A percentile compares a stretch with the other conserved stretches of the same genome.
These are phyloP conservation scores for Sussaba pulchella DNA, from an alignment of 2,888 invertebrate species.

Conservation along the genomic window DNA sequence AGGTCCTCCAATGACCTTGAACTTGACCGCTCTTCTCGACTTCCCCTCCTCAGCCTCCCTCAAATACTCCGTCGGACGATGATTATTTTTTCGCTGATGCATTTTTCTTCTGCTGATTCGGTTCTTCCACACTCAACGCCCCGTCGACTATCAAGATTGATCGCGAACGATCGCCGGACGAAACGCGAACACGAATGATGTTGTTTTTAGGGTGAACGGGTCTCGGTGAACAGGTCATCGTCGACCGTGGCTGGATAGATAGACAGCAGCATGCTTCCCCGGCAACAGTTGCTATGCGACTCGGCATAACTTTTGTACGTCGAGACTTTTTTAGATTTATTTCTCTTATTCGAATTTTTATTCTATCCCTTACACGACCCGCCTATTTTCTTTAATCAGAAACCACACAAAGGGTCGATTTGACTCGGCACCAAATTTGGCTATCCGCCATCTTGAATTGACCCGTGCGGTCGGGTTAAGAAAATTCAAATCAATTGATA, in stretches of 20 bases:
- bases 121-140: constrained; percentile 38
- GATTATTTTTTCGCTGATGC: constrained; percentile 15
- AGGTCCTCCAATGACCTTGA: constrained; percentile 56
- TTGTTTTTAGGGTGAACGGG: constrained; percentile 36
- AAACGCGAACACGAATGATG: constrained; percentile 11
- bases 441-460: too few relatives aligned
- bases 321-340: not conserved
- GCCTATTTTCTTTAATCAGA: too few relatives aligned
- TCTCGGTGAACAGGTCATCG: constrained; percentile 38
- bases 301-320: constrained; percentile 25
- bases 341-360: too few relatives aligned
- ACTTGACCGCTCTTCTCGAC: too few relatives aligned
- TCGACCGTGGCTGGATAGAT: not conserved
- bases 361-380: too few relatives aligned
- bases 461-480: too few relatives aligned
- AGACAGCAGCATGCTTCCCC: too few relatives aligned
- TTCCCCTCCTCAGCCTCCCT: constrained; percentile 16
- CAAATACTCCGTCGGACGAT: constrained; percentile 42
- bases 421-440: too few relatives aligned
- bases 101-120: constrained; percentile 5
- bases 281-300: constrained; percentile 22
- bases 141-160: constrained; percentile 53
- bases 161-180: constrained; percentile 44
- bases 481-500: too few relatives aligned
- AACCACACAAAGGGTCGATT: too few relatives aligned